Percentiles rank a stretch among this genome's conserved stretches.
Conservation (phyloP, 2,797 vertebrate species). For the Myotis findleyi region DNA sequence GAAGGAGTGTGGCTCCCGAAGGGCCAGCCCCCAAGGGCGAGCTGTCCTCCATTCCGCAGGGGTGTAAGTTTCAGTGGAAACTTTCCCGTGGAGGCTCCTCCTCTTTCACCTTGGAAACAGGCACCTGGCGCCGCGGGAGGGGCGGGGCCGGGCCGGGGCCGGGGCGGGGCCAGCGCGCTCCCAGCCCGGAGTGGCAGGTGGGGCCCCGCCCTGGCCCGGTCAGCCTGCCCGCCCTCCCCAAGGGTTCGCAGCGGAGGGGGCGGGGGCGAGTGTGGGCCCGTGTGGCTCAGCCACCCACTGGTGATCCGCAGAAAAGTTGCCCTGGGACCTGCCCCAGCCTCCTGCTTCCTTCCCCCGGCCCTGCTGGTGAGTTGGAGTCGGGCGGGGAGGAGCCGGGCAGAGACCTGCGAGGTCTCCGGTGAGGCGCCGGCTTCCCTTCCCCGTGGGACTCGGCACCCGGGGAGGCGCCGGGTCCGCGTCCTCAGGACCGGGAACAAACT, state of each 20-base stretch:
- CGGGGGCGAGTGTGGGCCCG: neutral
- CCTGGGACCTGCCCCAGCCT: neutral
- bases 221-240: neutral
- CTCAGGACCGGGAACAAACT: constrained; percentile 12
- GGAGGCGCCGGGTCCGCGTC: neutral
- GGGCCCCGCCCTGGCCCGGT: neutral
- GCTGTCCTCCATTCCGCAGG: neutral
- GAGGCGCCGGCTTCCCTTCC: neutral
- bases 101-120: constrained; percentile 72
- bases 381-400: neutral
- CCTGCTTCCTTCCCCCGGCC: neutral
- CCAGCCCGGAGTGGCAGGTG: neutral
- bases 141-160: neutral
- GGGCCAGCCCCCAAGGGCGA: neutral
- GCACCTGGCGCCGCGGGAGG: constrained; percentile 60
- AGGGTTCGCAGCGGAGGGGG: neutral
- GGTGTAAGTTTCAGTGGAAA: constrained; percentile 74
- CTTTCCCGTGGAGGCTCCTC: constrained; percentile 65
- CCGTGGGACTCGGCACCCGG: neutral
- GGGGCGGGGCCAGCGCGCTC: neutral
- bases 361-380: neutral
- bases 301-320: constrained; percentile 60
- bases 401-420: neutral
- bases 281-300: neutral
- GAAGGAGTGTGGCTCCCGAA: neutral